phyloP scores from a whole-genome alignment of 1,140 invertebrate species.

The Dinoponera quadriceps region DNA sequence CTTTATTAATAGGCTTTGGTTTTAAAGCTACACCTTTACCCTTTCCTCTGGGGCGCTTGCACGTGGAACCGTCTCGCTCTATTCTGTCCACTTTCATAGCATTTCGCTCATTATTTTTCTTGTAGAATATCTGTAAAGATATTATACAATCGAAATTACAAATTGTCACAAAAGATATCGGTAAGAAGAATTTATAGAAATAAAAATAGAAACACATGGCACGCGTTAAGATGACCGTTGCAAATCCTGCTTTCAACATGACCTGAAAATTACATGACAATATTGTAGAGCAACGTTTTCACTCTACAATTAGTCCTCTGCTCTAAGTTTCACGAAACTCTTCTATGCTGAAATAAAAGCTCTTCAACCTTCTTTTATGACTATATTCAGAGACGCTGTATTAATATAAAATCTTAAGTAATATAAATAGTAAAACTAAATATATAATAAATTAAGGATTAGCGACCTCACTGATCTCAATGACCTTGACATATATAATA shows the following conservation, averaged over 20 bases:
- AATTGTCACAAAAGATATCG: constrained; percentile 4
- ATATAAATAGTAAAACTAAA: too few species aligned
- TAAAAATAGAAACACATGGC: constrained; percentile 16
- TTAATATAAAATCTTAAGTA: constrained; percentile 26
- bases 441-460: too few species aligned
- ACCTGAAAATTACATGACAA: constrained; percentile 54
- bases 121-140: constrained; percentile 78
- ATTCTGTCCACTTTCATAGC: constrained; percentile 69
- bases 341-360: constrained; percentile 25
- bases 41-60: constrained; percentile 72
- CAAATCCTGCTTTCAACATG: constrained; percentile 56
- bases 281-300: not conserved
- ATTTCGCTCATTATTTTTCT: constrained; percentile 75
- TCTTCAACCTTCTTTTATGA: constrained; percentile 15
- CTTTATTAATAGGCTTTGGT: constrained; percentile 75
- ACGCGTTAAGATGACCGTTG: constrained; percentile 37
- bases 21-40: constrained; percentile 59
- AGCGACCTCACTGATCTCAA: too few species aligned
- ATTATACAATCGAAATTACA: constrained; percentile 33
- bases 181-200: constrained; percentile 10
- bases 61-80: constrained; percentile 71
- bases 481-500: too few species aligned
- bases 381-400: constrained; percentile 14
- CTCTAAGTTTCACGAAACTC: constrained; percentile 1
- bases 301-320: constrained; percentile 11